Conservation (phyloP, 2,113 vertebrate species). For the Callocephalon fimbriatum region DNA sequence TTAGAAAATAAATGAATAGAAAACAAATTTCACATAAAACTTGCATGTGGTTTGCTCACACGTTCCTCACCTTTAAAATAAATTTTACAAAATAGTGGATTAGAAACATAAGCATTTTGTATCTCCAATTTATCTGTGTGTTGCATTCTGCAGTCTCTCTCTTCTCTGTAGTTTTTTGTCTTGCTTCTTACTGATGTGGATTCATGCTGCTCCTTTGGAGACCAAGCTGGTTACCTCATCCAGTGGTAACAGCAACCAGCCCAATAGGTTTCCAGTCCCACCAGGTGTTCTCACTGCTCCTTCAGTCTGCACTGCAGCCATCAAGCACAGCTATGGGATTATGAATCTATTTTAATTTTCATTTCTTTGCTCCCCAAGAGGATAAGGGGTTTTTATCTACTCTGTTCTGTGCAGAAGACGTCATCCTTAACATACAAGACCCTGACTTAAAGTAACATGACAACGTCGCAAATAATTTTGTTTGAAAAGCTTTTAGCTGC, state of each 20-base stretch:
- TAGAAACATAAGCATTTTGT: neutral
- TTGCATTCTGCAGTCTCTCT: neutral
- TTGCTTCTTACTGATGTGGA: neutral
- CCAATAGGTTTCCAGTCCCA: neutral
- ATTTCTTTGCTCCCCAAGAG: neutral
- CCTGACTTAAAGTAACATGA: neutral
- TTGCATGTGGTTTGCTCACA: neutral
- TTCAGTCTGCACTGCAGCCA: neutral
- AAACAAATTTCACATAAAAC: neutral
- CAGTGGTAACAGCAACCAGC: neutral
- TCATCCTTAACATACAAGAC: neutral
- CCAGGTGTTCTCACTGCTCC: neutral
- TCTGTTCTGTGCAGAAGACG: rapidly evolving
- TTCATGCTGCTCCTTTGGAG: neutral
- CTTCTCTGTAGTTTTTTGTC: neutral
- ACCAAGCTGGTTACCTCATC: neutral
- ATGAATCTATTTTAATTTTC: neutral
- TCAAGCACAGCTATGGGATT: neutral
- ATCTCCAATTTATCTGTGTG: neutral
- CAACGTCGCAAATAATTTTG: neutral
- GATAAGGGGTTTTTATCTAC: neutral
- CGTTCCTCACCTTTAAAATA: neutral
- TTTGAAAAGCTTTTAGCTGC: neutral
- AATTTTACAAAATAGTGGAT: neutral
- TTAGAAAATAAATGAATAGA: neutral